A percentile compares a stretch with the other conserved stretches of the same genome.
phyloP scores from a whole-genome alignment of 2,888 invertebrate genomes.

The Tortricodes alternella region DNA sequence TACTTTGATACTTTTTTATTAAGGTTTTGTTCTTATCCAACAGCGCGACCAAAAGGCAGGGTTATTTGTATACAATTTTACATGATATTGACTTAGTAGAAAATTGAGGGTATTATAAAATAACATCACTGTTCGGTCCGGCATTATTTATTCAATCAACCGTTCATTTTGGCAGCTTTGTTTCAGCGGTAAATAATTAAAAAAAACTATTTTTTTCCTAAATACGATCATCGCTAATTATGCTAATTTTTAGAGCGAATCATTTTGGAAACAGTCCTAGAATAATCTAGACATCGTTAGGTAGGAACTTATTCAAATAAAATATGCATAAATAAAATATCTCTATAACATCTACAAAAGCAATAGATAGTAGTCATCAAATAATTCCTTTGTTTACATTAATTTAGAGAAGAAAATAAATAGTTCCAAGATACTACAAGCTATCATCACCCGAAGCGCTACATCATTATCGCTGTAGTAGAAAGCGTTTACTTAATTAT shows the following conservation, averaged over 20 bases:
- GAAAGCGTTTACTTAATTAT: slow-evolving; percentile 8
- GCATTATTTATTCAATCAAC: slow-evolving; percentile 23
- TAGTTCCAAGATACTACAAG: neutral
- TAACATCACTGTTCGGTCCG: neutral
- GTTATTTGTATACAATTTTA: too few species aligned
- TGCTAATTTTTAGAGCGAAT: slow-evolving; percentile 17
- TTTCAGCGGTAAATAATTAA: slow-evolving; percentile 18
- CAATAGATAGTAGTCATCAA: slow-evolving; percentile 4
- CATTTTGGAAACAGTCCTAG: neutral
- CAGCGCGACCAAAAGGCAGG: neutral
- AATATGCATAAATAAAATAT: neutral
- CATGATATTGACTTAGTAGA: too few species aligned
- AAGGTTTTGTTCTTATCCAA: too few species aligned
- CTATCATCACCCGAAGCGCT: slow-evolving; percentile 10
- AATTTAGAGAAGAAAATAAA: neutral
- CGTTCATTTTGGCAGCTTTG: slow-evolving; percentile 21
- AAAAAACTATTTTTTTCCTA: slow-evolving; percentile 18
- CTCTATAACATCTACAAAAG: slow-evolving; percentile 1
- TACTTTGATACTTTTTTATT: too few species aligned
- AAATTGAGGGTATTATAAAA: neutral
- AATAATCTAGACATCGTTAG: neutral
- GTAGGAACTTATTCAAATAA: neutral
- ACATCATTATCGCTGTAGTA: slow-evolving; percentile 15
- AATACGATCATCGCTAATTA: slow-evolving; percentile 13
- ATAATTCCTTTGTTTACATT: neutral